Percentiles rank a stretch among this genome's conserved stretches.
Conservation (phyloP, 1,140 invertebrate species). For the Aphaenogaster rudis region DNA sequence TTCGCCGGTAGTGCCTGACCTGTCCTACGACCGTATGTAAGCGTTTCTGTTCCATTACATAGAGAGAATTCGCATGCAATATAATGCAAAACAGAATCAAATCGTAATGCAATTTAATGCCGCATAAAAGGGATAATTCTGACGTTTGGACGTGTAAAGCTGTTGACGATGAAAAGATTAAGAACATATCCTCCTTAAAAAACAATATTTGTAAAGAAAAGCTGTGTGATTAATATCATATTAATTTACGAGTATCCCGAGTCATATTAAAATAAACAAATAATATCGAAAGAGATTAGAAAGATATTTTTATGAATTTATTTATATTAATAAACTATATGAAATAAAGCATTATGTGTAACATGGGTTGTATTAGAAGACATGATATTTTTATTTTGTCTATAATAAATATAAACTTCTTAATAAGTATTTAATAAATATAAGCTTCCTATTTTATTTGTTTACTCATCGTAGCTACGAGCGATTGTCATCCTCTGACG, state of each 20-base stretch:
- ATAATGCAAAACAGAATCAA: constrained; percentile 6
- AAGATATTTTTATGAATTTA: background rate
- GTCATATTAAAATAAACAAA: background rate
- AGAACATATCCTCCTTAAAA: background rate
- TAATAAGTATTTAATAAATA: background rate
- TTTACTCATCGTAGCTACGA: background rate
- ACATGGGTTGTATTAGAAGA: background rate
- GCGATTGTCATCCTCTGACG: constrained; percentile 29
- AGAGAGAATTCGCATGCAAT: background rate
- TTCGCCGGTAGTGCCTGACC: constrained; percentile 4
- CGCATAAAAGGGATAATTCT: background rate
- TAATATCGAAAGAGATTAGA: background rate
- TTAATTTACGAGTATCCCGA: background rate
- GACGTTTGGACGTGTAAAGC: background rate
- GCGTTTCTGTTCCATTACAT: background rate
- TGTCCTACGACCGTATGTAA: background rate
- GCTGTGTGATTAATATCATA: background rate
- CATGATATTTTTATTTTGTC: background rate
- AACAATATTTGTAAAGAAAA: background rate
- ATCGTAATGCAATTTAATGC: constrained; percentile 6
- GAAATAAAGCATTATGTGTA: background rate
- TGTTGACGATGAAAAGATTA: constrained; percentile 3
- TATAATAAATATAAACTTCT: background rate
- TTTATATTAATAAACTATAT: background rate
- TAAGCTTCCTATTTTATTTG: background rate